Evolutionary conservation across 1,140 invertebrate species (phyloP), one percentile per base, ranked within the genome.

Genomic region (Drosophila ironensis): DNA sequence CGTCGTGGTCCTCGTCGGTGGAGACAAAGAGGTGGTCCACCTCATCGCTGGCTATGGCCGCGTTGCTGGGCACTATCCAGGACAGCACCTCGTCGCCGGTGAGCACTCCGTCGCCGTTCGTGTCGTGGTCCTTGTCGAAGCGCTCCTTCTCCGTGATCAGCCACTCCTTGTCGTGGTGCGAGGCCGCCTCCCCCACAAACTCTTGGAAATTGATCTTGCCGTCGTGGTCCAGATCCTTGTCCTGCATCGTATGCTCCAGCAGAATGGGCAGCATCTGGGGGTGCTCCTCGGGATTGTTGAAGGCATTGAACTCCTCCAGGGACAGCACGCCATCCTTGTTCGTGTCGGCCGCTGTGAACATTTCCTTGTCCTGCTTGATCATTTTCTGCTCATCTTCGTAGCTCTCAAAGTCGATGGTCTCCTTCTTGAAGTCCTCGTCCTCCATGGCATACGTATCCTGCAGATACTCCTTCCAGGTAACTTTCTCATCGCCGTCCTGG

Each of bases 281-380:
- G 90, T 96, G 95, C 90, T 99, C 97, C 91, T 99, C 97, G 0
- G 98, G 98, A 91, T 98, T 97, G 28, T 95, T 94, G 88, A 99
- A 99, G 5, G 95, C 93, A 73, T 95, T 91, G 91, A 97, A 99
- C 91, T 99, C 98, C 14, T 94, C 91, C 17, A 92, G 77, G 75
- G 95, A 92, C 20, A 99, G 92, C 38, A 91, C 89, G 2, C 94
- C 95, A 91, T 99, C 97, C 35, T 94, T 92, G 89, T 99, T 94
- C 14, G 91, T 74, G 92, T 99, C 98, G 2, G 98, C 98, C 4
- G 94, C 93, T 46, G 93, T 90, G 91, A 98, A 99, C 90, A 98
- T 94, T 40, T 93, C 92, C 87, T 95, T 95, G 90, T 99, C 98
- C 88, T 98, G 95, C 53, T 90, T 91, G 3, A 96, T 92, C 51